A percentile compares a stretch with the other conserved stretches of the same genome.
Evolutionary conservation across 2,888 invertebrate genomes (phyloP).

Genomic region (Syrphus vitripennis): DNA sequence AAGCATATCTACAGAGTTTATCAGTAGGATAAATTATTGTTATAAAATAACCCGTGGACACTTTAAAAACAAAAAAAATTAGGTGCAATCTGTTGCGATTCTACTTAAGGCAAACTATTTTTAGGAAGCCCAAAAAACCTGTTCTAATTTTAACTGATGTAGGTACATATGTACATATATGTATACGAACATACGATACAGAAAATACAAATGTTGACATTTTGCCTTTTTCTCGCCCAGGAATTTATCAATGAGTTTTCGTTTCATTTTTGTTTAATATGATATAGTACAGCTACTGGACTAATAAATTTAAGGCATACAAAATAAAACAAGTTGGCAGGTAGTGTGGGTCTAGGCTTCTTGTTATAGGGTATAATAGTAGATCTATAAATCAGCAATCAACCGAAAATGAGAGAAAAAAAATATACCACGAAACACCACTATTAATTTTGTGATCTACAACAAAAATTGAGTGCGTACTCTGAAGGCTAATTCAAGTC

Average conservation of each 20-base stretch:
- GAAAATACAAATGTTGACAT: neutral
- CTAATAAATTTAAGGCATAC: neutral
- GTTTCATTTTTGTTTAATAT: neutral
- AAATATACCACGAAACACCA: neutral
- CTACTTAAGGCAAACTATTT: conserved; percentile 24
- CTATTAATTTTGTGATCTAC: conserved; percentile 15
- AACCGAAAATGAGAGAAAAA: neutral
- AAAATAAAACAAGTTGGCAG: conserved; percentile 2
- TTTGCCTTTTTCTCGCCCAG: conserved; percentile 11
- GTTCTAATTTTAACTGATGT: too few species aligned
- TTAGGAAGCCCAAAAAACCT: conserved; percentile 3
- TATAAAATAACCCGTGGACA: neutral
- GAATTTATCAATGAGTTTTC: conserved; percentile 1
- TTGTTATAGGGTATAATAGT: neutral
- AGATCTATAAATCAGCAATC: neutral
- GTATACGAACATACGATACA: too few species aligned
- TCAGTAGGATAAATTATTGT: neutral
- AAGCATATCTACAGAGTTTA: too few species aligned
- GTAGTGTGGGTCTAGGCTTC: neutral
- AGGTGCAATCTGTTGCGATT: neutral
- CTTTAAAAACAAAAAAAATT: neutral
- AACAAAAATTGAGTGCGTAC: conserved; percentile 45
- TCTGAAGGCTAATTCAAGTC: conserved; percentile 53
- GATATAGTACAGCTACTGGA: neutral
- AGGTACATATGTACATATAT: too few species aligned